Evolutionary conservation across 2,888 invertebrate genomes (phyloP), one percentile per base, ranked within the genome.

Genomic region (Rhabditoides inermis): DNA sequence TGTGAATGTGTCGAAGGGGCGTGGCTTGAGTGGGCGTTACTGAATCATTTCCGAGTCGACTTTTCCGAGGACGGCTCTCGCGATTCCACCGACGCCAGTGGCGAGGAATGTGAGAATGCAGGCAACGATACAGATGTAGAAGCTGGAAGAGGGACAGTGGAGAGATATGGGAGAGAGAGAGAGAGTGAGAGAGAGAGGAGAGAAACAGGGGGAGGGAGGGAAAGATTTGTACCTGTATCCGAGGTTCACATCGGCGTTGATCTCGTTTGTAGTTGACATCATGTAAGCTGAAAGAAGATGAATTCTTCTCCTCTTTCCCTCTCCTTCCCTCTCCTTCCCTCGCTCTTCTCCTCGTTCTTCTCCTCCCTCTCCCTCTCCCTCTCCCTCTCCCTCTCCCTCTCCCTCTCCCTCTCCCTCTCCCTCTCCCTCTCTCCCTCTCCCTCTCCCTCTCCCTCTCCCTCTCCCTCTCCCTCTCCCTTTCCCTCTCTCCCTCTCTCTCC

Each of bases 201-300:
- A n/a, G n/a, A n/a, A n/a, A n/a, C n/a, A 63, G 49, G 23, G 63
- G 49, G 2, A 63, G 27, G 40, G 10, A 39, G 15, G 15, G 10
- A 20, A 20, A 39, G 20, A n/a, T 1, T 1, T n/a, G 10, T 18
- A 49, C 15, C 61, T 59, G 45, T 67, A 67, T 10, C 67, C 67
- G 22, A 64, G 59, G 32, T 56, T 51, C 26, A 61, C 63, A 36
- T 67, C 60, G 0, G 61, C 63, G 12, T 63, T 45, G 25, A 67
- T 53, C 41, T 67, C 64, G 39, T 55, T 63, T 15, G 60, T 56
- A 2, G 55, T 56, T 2, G 64, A 61, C 47, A 57, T 55, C 44
- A 67, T 55, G 36, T 64, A 64, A 1, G 58, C 66, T 66, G 55
- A 22, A 61, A 54, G 12, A 6, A 23, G 28, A 18, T 26, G 2